These are phyloP conservation scores for Cephus sareptanus DNA, from an alignment of 2,888 invertebrate genomes.

Conservation along the genomic window DNA sequence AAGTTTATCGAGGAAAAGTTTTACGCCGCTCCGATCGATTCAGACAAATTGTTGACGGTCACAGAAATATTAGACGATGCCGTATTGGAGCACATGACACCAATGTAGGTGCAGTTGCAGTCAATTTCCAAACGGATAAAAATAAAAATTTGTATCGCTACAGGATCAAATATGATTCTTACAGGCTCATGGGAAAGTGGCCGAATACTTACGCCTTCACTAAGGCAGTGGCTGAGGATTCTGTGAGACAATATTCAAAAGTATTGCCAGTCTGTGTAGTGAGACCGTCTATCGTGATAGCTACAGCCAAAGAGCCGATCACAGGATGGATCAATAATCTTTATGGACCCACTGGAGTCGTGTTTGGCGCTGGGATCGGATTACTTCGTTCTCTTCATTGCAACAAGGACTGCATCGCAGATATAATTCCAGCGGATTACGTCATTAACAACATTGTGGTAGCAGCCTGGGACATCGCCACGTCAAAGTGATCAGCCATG, in stretches of 20 bases:
- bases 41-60: constrained; percentile 49
- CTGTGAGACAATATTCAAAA: constrained; percentile 68
- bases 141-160: not conserved
- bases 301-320: constrained; percentile 64
- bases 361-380: constrained; percentile 70
- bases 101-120: constrained; percentile 41
- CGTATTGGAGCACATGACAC: constrained; percentile 44
- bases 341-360: constrained; percentile 74
- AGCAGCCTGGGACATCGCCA: constrained; percentile 69
- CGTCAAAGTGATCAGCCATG: constrained; percentile 37
- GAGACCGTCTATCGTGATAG: constrained; percentile 73
- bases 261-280: constrained; percentile 75
- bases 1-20: constrained; percentile 57
- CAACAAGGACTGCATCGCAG: constrained; percentile 68
- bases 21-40: constrained; percentile 50
- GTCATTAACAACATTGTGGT: constrained; percentile 73
- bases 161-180: constrained; percentile 18
- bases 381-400: constrained; percentile 72
- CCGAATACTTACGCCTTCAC: constrained; percentile 82
- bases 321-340: constrained; percentile 78
- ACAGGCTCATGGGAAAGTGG: constrained; percentile 68
- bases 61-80: constrained; percentile 52
- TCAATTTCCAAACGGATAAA: not conserved
- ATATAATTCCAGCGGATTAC: constrained; percentile 78
- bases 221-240: constrained; percentile 77